These are phyloP conservation scores for Rhabdophis nuchalis DNA, from an alignment of 2,797 vertebrate species.

Conservation along the genomic window DNA sequence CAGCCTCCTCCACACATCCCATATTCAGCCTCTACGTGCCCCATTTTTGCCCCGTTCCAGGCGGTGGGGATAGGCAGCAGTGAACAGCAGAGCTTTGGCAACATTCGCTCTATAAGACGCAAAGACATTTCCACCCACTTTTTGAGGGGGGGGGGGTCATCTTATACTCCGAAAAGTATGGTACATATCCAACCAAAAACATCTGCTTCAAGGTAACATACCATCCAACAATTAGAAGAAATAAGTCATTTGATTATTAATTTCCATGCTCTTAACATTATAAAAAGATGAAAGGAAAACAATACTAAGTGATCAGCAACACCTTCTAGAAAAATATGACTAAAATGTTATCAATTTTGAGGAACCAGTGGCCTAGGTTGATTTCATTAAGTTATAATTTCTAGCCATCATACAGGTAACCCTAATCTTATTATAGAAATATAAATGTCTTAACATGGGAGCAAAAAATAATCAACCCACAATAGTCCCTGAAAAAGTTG, in stretches of 20 bases:
- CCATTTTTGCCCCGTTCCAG: too few relatives aligned
- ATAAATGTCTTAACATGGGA: not conserved
- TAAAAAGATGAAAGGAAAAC: not conserved
- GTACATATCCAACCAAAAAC: not conserved
- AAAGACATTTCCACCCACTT: too few relatives aligned
- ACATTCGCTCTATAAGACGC: too few relatives aligned
- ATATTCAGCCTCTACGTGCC: too few relatives aligned
- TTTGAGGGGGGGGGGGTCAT: too few relatives aligned
- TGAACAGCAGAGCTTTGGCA: too few relatives aligned
- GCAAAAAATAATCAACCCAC: not conserved
- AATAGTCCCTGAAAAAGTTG: not conserved
- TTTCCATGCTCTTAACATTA: not conserved
- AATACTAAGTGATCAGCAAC: not conserved
- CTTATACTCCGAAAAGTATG: too few relatives aligned
- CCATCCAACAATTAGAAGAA: not conserved
- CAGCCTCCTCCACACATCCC: too few relatives aligned
- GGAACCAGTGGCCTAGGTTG: not conserved
- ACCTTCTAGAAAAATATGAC: not conserved
- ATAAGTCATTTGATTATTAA: not conserved
- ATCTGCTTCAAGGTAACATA: rapidly evolving
- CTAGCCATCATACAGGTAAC: not conserved
- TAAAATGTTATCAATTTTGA: not conserved
- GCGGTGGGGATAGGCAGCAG: too few relatives aligned
- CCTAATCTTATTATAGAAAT: not conserved
- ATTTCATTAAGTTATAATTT: not conserved